Evolutionary conservation across 2,797 vertebrate genomes (phyloP), one percentile per base, ranked within the genome.

Genomic region (Muraenolepis orangiensis): DNA sequence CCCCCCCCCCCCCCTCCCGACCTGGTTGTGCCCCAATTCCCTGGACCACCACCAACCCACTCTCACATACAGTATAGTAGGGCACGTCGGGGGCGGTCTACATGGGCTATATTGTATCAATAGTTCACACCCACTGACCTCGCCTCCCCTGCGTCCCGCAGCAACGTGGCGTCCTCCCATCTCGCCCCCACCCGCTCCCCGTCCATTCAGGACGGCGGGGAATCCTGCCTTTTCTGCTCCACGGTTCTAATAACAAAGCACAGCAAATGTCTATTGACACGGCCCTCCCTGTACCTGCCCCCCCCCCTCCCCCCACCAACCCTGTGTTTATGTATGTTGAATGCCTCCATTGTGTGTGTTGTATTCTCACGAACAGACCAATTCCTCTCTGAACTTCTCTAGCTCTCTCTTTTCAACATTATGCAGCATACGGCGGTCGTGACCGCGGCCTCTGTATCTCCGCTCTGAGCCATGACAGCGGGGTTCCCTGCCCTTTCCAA

Each of bases 61-160:
- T 57, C 51, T 64, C n/a, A 64, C 57, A 64, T 64, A 64, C 57
- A 26, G 57, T 64, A 64, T 64, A 64, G 57, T 64, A 64, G n/a
- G 26, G n/a, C 11, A 26, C 26, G 57, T 64, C 26, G 57, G 57
- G 5, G n/a, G 7, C n/a, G n/a, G n/a, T 64, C 51, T 61, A 23
- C 46, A 11, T 23, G 23, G 57, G 11, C n/a, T 64, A 26, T 26
- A 64, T 64, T 64, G 57, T 26, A 7, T n/a, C 51, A 5, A 14
- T 57, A n/a, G 51, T n/a, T 57, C 51, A 18, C 57, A 26, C 32
- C 32, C 32, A 34, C 7, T 34, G 3, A 34, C 32, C 3, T 8
- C 32, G 32, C 3, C 32, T 14, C 42, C 46, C 18, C 46, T 20
- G 10, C 23, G 51, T n/a, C 51, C 51, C 23, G 20, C 51, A 57